Evolutionary conservation across 2,888 invertebrate species (phyloP).

Genomic region (Hecatera dysodea): DNA sequence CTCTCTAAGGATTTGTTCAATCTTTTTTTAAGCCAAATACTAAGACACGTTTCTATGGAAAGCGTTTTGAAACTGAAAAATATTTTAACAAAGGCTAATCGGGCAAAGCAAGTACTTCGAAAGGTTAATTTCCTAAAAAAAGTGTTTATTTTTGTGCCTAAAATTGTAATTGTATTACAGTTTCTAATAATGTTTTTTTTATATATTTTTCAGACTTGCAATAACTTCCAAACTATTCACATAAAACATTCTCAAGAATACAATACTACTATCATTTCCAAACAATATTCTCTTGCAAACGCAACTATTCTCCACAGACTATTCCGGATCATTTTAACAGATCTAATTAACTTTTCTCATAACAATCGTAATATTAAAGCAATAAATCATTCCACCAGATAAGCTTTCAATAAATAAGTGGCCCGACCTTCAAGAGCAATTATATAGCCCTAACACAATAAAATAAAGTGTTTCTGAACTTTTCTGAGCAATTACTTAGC

Average conservation of each 20-base stretch:
- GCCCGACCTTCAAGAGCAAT: slow-evolving; percentile 23
- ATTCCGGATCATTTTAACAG: not conserved
- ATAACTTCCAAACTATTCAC: not conserved
- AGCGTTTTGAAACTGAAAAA: not conserved
- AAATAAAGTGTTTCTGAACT: slow-evolving; percentile 28
- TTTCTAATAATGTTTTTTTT: too few relatives aligned
- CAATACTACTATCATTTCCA: not conserved
- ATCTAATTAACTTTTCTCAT: not conserved
- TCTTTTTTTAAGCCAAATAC: not conserved
- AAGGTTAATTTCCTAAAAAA: too few relatives aligned
- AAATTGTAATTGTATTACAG: too few relatives aligned
- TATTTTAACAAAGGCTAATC: too few relatives aligned
- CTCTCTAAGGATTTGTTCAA: not conserved
- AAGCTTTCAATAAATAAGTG: slow-evolving; percentile 3
- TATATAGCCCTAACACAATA: slow-evolving; percentile 21
- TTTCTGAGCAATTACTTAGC: slow-evolving; percentile 32
- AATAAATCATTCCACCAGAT: slow-evolving; percentile 6
- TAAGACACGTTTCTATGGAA: not conserved
- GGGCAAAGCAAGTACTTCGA: too few relatives aligned
- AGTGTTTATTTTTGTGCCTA: too few relatives aligned
- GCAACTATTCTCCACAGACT: not conserved
- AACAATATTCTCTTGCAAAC: not conserved
- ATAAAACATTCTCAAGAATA: too few relatives aligned
- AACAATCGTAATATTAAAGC: not conserved
- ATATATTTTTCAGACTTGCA: not conserved